Base-by-base conservation (phyloP, 2,113 vertebrate species). In the Vulpes ferrilata region DNA sequence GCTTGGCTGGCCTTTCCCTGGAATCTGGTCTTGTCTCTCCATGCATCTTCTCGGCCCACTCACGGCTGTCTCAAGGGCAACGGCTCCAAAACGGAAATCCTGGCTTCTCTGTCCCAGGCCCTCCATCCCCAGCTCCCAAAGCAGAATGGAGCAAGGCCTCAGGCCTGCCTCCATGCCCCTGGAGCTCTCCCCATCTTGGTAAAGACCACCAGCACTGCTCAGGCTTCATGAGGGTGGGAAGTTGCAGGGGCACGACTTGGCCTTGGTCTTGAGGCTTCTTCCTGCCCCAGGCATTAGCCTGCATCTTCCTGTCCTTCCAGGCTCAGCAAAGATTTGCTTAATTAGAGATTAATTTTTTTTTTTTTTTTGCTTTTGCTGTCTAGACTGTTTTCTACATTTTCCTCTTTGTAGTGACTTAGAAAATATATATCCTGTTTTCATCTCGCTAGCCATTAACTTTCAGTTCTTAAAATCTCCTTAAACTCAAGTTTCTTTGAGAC, bases 41-140 rank as follows among this genome's bases (percentile, higher is more conserved):
- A 0, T 1, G 30, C 23, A n/a, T n/a, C 57, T 35, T 13, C 22
- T 20, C 0, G 7, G 20, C 51, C 13, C 16, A 22, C n/a, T 25
- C 19, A 38, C 1, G 7, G 43, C 55, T 11, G 7, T 51, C 62
- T 35, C 35, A 22, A 64, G 82, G 67, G 25, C 79, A 78, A 32
- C 3, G 35, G 27, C 23, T 78, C 65, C 67, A 55, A 81, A 89
- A 55, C 81, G 27, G 32, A 73, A 27, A n/a, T 53, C 59, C 8
- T n/a, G 25, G 60, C 32, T 67, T 15, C n/a, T 60, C 13, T 25
- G 0, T 8, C 5, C 25, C 57, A 27, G 60, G 30, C 4, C 27
- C n/a, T 82, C n/a, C 11, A 22, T 35, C 57, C 48, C 67, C 25
- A n/a, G 16, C 16, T 59, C 15, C 71, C 16, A n/a, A 20, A 48